Evolutionary conservation across 2,888 invertebrate species (phyloP), one percentile per base, ranked within the genome.

Genomic region (Rotaria magnacalcarata): DNA sequence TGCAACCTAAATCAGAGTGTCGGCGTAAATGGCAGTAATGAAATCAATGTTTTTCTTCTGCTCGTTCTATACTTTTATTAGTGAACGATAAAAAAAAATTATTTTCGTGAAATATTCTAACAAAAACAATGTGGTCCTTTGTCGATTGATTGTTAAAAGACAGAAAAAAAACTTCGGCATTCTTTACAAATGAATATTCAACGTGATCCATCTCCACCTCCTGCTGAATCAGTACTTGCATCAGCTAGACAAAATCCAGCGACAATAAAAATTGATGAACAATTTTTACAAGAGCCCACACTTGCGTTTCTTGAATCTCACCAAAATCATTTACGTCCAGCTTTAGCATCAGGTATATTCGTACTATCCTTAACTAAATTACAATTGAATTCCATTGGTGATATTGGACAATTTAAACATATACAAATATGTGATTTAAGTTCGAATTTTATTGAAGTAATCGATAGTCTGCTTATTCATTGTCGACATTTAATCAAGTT

Each of bases 401-500:
- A 47, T 47, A 47, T 80, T 47, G 43, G 24, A 24, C 47, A 47
- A n/a, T 80, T 47, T n/a, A 21, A 80, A 24, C 7, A 80, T 47
- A 21, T 80, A 47, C 80, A 80, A 80, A 80, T 80, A 43, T 80
- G 43, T n/a, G 80, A 80, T 80, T 80, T 80, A 80, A 80, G 80
- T 47, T 80, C 47, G 11, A 80, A 80, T 80, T 80, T 80, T 47
- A 80, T 80, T n/a, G 80, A 43, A 47, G 4, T 6, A 47, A 80
- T 80, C 8, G 80, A 80, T 80, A 89, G 90, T 87, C 89, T 89
- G 11, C 88, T 91, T 24, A 88, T 87, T 27, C 85, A 88, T 27
- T 91, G 91, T 88, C 87, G 88, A 84, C 88, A 90, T 34, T 89
- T 91, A 14, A 87, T 90, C 27, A 90, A 90, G 87, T 88, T 91